Base-by-base conservation (phyloP, 2,797 vertebrate species). In the Calcarius lapponicus region DNA sequence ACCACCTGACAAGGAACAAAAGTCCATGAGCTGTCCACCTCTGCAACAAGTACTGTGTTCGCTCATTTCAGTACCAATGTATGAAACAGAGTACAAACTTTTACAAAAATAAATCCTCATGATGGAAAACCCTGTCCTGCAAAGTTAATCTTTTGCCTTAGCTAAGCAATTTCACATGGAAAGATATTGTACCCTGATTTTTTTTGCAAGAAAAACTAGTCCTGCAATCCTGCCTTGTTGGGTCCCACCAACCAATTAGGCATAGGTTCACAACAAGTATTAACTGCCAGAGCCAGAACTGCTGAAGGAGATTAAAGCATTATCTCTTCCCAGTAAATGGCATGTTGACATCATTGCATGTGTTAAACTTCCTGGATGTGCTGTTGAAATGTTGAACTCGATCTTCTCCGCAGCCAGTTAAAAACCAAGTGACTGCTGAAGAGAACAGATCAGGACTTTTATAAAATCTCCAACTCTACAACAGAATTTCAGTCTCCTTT, bases 241-340 rank as follows among this genome's bases (percentile, higher is more conserved):
- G 20, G 70, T 73, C 47, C 60, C 88, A 42, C 10, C 28, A 73
- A 42, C 18, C 45, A n/a, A 50, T 79, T 87, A 84, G 67, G 65
- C 69, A n/a, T 13, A 79, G 9, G 34, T 71, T 94, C 66, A 54
- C 34, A 87, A 53, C 34, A 86, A 90, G 48, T 18, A 48, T 40
- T 75, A 92, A 72, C 36, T 78, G 51, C 32, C 61, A 34, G 18
- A 64, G 57, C 48, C 36, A 93, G 40, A 94, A 83, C 6, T 53
- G 57, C 54, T 87, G 54, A 43, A 92, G 45, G 45, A 90, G 72
- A 91, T 60, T 86, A 88, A 88, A 94, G 48, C 42, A 66, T 18
- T 71, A 64, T 85, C 40, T 86, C 66, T 72, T 91, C 78, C 83
- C 80, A 61, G 47, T 78, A 88, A 96, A 91, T 69, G 89, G 64